phyloP scores from a whole-genome alignment of 2,797 vertebrate species.

The Rhabdophis nuchalis region DNA sequence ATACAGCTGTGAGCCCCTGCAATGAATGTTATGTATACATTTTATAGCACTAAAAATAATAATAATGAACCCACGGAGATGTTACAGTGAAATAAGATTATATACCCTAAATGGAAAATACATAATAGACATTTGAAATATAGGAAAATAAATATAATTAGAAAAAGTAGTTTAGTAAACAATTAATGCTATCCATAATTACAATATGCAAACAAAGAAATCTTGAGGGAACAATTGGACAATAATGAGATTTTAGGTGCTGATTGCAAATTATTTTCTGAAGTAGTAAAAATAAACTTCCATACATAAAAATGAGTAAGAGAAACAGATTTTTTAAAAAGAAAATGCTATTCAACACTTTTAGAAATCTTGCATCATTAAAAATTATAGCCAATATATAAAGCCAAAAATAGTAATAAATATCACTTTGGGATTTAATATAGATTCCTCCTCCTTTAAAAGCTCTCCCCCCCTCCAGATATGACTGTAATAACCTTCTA shows the following conservation, averaged over 20 bases:
- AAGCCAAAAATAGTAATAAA: not conserved
- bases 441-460: not conserved
- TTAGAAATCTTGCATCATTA: conserved; percentile 5
- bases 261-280: conserved; percentile 49
- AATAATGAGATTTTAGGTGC: conserved; percentile 50
- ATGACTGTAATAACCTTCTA: not conserved
- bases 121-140: conserved; percentile 46
- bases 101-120: conserved; percentile 22
- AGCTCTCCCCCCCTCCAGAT: not conserved
- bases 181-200: conserved; percentile 53
- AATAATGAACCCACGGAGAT: conserved; percentile 1
- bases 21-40: not conserved
- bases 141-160: conserved; percentile 44
- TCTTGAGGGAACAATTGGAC: conserved; percentile 32
- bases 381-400: conserved; percentile 26
- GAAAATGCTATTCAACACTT: conserved; percentile 2
- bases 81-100: conserved; percentile 19
- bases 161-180: conserved; percentile 50
- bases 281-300: conserved; percentile 49
- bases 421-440: not conserved
- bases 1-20: conserved; percentile 3
- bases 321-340: conserved; percentile 16
- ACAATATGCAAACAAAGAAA: conserved; percentile 57
- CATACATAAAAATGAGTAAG: conserved; percentile 36
- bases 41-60: not conserved